phyloP scores from a whole-genome alignment of 2,113 vertebrate genomes.

The Semnornis frantzii region DNA sequence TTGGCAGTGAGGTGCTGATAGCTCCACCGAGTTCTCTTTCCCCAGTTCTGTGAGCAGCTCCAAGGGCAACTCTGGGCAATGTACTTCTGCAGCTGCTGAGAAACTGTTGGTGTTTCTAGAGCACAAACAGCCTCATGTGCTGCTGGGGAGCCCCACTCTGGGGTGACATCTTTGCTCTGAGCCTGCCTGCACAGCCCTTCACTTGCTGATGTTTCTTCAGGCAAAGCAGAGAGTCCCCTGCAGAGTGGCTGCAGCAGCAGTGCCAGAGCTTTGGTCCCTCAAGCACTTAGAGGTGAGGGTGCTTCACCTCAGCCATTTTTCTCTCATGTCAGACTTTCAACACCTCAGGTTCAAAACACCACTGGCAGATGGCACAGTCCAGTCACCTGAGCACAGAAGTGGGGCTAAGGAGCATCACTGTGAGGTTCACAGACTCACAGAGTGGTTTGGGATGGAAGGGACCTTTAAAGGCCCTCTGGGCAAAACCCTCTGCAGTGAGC shows the following conservation, averaged over 20 bases:
- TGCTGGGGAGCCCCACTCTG: not conserved
- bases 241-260: not conserved
- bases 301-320: not conserved
- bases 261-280: not conserved
- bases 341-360: accelerated
- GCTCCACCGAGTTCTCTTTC: not conserved
- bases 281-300: not conserved
- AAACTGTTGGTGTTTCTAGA: not conserved
- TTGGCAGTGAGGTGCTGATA: not conserved
- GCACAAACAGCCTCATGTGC: not conserved
- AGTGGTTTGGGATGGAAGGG: not conserved
- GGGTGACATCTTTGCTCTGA: not conserved
- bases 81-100: not conserved
- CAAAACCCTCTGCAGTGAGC: not conserved
- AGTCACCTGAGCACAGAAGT: no score
- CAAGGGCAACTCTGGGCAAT: not conserved
- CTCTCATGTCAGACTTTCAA: not conserved
- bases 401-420: no score
- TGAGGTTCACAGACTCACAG: not conserved
- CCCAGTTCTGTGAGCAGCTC: not conserved
- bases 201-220: not conserved
- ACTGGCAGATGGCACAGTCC: not conserved
- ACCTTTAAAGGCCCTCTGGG: not conserved
- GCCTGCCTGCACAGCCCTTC: not conserved
- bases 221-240: not conserved